These are phyloP conservation scores for Chironomus striatipennis DNA, from an alignment of 1,140 invertebrate genomes.

Conservation along the genomic window DNA sequence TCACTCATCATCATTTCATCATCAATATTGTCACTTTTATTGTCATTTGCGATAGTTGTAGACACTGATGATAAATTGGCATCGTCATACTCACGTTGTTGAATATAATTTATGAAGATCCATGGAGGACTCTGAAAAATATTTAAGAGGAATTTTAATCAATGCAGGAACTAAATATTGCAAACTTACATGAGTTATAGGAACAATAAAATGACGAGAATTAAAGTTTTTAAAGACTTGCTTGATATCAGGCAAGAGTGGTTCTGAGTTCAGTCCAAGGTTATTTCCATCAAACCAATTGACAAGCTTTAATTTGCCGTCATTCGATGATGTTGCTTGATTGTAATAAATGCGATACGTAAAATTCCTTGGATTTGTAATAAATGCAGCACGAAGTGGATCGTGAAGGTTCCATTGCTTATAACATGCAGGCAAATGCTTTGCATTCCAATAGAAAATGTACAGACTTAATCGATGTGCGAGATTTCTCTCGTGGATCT, in stretches of 20 bases:
- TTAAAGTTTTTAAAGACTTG: constrained; percentile 53
- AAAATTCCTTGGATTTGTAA: constrained; percentile 34
- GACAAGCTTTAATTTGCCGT: constrained; percentile 46
- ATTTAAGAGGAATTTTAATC: constrained; percentile 20
- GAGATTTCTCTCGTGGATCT: constrained; percentile 31
- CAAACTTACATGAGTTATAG: constrained; percentile 54
- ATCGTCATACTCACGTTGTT: constrained; percentile 16
- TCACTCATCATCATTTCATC: too few relatives aligned
- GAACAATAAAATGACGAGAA: constrained; percentile 51
- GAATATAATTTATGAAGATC: constrained; percentile 56
- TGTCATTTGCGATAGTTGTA: constrained; percentile 28
- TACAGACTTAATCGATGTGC: constrained; percentile 37
- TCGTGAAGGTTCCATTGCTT: constrained; percentile 30
- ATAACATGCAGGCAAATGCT: constrained; percentile 28
- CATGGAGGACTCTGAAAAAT: constrained; percentile 56
- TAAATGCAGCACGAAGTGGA: constrained; percentile 35
- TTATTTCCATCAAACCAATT: constrained; percentile 56
- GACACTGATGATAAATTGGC: neutral
- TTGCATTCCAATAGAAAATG: constrained; percentile 39
- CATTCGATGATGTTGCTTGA: constrained; percentile 47
- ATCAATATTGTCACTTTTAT: too few relatives aligned
- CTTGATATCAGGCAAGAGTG: constrained; percentile 48
- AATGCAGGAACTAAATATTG: neutral
- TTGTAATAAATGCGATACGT: constrained; percentile 52
- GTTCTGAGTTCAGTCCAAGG: constrained; percentile 48